These are phyloP conservation scores for Passer domesticus DNA, from an alignment of 2,113 vertebrate genomes.

Conservation along the genomic window DNA sequence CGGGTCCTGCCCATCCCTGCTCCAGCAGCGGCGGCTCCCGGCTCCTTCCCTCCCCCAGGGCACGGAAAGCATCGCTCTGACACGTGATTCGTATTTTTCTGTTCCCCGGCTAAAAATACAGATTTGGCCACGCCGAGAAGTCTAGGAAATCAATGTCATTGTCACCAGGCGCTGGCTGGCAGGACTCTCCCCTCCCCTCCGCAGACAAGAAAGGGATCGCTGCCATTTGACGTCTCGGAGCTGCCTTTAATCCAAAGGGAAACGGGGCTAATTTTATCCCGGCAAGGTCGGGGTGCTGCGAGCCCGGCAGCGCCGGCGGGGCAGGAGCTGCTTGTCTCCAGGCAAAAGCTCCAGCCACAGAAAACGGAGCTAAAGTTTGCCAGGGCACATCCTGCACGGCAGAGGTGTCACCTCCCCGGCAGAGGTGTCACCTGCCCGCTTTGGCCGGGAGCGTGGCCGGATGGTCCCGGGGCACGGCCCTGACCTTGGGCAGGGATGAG, in stretches of 20 bases:
- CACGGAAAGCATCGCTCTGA: background rate
- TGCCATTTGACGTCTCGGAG: background rate
- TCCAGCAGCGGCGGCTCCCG: background rate
- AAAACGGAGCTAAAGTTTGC: background rate
- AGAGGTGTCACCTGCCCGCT: background rate
- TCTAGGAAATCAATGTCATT: conserved; percentile 55
- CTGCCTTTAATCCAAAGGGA: background rate
- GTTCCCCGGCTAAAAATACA: conserved; percentile 41
- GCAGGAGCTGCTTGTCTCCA: background rate
- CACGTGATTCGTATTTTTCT: background rate
- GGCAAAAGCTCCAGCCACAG: background rate
- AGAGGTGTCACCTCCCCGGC: background rate
- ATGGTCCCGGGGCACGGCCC: accelerated
- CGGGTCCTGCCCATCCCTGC: background rate
- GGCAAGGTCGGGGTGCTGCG: conserved; percentile 4
- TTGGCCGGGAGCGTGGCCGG: accelerated
- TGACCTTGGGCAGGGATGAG: background rate
- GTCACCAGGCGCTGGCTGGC: conserved; percentile 26
- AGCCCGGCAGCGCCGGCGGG: background rate
- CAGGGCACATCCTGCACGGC: accelerated
- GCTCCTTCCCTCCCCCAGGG: background rate
- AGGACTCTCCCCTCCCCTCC: conserved; percentile 8
- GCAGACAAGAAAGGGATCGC: background rate
- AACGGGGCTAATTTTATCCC: conserved; percentile 51
- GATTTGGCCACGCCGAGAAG: conserved; percentile 1